These are phyloP conservation scores for Lineus longissimus DNA, from an alignment of 1,140 invertebrate species.

Conservation along the genomic window DNA sequence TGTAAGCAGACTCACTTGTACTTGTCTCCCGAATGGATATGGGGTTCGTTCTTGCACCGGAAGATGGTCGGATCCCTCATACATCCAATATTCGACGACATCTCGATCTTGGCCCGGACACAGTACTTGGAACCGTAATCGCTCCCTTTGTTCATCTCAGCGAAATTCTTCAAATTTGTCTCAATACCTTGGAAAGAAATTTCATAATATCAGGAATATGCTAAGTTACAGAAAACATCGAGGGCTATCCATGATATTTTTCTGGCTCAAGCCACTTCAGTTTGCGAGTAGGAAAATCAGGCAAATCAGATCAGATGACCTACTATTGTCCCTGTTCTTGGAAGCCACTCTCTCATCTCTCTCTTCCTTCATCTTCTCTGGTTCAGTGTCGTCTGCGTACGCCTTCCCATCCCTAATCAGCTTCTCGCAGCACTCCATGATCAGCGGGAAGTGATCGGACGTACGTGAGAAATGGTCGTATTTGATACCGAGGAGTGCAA, in stretches of 20 bases:
- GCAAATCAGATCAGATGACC: too few species aligned
- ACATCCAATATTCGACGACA: constrained; percentile 93
- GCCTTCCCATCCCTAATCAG: constrained; percentile 84
- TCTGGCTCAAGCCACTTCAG: not conserved
- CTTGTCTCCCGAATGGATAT: constrained; percentile 87
- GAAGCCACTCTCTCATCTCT: constrained; percentile 86
- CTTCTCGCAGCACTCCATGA: constrained; percentile 83
- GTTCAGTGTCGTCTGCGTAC: constrained; percentile 94
- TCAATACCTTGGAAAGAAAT: constrained; percentile 67
- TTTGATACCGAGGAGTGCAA: constrained; percentile 85
- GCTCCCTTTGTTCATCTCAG: constrained; percentile 89
- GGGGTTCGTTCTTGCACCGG: constrained; percentile 91
- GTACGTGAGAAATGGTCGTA: constrained; percentile 93
- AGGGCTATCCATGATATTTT: not conserved
- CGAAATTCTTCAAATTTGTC: constrained; percentile 86
- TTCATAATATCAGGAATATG: too few species aligned
- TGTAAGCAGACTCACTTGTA: constrained; percentile 74
- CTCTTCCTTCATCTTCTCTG: constrained; percentile 91
- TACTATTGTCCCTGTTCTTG: constrained; percentile 41
- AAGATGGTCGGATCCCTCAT: constrained; percentile 99
- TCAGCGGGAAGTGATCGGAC: constrained; percentile 93
- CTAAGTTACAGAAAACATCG: not conserved
- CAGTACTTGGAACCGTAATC: constrained; percentile 78
- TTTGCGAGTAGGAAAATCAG: not conserved
- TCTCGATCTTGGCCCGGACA: constrained; percentile 96